Base-by-base conservation (phyloP, 2,888 invertebrate genomes). In the Elysia crispata region DNA sequence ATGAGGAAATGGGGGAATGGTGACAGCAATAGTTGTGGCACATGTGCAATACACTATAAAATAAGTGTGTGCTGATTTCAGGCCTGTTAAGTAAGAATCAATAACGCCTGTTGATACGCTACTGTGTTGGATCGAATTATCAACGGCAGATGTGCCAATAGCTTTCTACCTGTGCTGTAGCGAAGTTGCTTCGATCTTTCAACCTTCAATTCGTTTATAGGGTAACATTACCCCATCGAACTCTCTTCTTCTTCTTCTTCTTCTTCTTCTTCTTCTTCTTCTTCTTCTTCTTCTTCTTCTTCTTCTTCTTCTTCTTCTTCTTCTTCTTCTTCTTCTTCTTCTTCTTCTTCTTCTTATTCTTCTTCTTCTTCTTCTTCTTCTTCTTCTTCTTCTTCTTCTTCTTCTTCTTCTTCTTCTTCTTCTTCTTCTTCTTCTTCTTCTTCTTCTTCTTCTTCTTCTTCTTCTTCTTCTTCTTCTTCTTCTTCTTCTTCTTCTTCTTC, bases 211-310 rank as follows among this genome's bases (percentile, higher is more conserved):
- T n/a, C n/a, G n/a, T n/a, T n/a, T n/a, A n/a, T n/a, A n/a, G n/a
- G n/a, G n/a, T n/a, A n/a, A n/a, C n/a, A n/a, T n/a, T n/a, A n/a
- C n/a, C n/a, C n/a, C n/a, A n/a, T n/a, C n/a, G n/a, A n/a, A 54
- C 54, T 13, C 54, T 67, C 28, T 66, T 66, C 66, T 66, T 66
- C 66, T 66, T 66, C 66, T 66, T 66, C 66, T 66, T 66, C 66
- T 66, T 66, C 66, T 66, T 66, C 66, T 66, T 66, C 66, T 66
- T 66, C 66, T 66, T 66, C 66, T 66, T 66, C 66, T 66, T 66
- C 66, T 66, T 66, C 66, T 66, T 66, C 66, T 66, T 66, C 66
- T 66, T 66, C 66, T 66, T 66, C 66, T 66, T 66, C 66, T 66
- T 66, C 66, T 66, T 66, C 66, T 66, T 66, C 66, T 66, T 66